Base-by-base conservation (phyloP, 35 echinoderm and acorn worm genomes). In the Strongylocentrotus purpuratus region DNA sequence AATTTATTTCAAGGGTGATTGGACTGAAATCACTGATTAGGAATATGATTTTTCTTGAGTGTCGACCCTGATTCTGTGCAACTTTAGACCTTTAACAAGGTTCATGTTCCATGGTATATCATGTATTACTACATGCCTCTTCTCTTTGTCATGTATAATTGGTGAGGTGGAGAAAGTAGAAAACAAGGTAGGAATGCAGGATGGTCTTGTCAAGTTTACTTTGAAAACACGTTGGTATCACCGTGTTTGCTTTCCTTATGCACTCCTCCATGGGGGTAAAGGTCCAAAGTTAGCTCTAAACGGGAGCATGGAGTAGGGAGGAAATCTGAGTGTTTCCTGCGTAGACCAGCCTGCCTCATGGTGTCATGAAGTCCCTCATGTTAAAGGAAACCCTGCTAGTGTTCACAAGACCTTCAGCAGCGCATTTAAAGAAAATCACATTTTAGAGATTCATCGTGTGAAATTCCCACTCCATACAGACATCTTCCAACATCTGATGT, bases 281-380 rank as follows among this genome's bases (percentile, higher is more conserved):
- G 65, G 65, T 78, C 65, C 65, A 78, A 78, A 78, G 65, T 78
- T 78, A 78, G 65, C 65, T 78, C 20, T 28, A 78, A 78, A 78
- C 20, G 65, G 65, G 65, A 78, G 65, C 65, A 78, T n/a, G 28
- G 20, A 4, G 65, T 78, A 7, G 28, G 65, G 65, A 78, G 65
- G 65, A 78, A 78, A 78, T 78, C 65, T 78, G 25, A n/a, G 28
- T 78, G 65, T 78, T 78, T 78, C 65, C 65, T 78, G 65, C 28
- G 22, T 78, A 78, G 65, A 78, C 65, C 65, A 78, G 65, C 50
- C 50, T 10, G 65, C 65, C 65, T 28, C 65, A 78, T 78, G 65
- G 65, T 78, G 65, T 78, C 65, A 78, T 28, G 65, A n/a, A 78
- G 22, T 78, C 7, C 65, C 28, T 78, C 65, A 78, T 28, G 65